Evolutionary conservation across 2,888 invertebrate species (phyloP).

Genomic region (Meganola albula): DNA sequence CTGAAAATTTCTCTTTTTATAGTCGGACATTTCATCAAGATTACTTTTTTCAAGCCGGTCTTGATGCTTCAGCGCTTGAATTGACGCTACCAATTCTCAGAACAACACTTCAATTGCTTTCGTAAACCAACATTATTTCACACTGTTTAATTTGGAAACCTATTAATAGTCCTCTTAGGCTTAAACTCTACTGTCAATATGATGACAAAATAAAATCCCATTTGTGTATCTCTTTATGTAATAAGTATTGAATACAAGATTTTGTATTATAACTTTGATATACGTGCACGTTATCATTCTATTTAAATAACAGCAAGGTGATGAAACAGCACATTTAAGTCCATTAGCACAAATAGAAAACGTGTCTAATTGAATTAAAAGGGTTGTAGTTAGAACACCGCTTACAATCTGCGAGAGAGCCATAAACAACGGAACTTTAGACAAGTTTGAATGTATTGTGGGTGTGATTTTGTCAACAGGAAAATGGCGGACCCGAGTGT

Average conservation of each 20-base stretch:
- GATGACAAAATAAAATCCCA: too few relatives aligned
- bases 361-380: slow-evolving; percentile 47
- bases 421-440: slow-evolving; percentile 69
- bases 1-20: slow-evolving; percentile 51
- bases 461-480: slow-evolving; percentile 73
- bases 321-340: slow-evolving; percentile 21
- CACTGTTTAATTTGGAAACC: too few relatives aligned
- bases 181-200: too few relatives aligned
- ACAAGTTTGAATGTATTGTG: slow-evolving; percentile 70
- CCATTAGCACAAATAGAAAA: slow-evolving; percentile 33
- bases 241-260: too few relatives aligned
- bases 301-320: too few relatives aligned
- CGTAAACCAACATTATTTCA: slow-evolving; percentile 15
- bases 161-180: too few relatives aligned
- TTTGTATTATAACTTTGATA: too few relatives aligned
- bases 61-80: slow-evolving; percentile 41
- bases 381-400: slow-evolving; percentile 36
- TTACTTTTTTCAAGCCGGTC: slow-evolving; percentile 57
- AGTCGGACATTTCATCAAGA: slow-evolving; percentile 64
- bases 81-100: slow-evolving; percentile 49
- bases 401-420: slow-evolving; percentile 47
- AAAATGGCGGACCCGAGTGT: slow-evolving; percentile 71
- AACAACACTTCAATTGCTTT: too few relatives aligned
- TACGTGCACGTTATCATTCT: too few relatives aligned
- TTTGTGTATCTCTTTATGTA: too few relatives aligned